Evolutionary conservation across 2,797 vertebrate genomes (phyloP), one percentile per base, ranked within the genome.

Genomic region (Lutra lutra): DNA sequence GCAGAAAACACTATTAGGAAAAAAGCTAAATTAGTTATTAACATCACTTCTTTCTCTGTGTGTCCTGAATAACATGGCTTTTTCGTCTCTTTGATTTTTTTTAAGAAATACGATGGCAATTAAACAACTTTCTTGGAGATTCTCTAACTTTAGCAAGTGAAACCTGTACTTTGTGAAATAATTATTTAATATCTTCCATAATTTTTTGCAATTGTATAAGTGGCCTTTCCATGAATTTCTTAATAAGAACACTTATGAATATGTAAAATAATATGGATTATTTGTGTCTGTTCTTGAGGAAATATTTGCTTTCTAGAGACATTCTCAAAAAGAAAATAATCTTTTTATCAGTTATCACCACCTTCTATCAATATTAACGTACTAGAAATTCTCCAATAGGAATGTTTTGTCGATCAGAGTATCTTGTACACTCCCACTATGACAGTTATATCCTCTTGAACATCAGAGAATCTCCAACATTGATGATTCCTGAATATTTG

Each of bases 271-370:
- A 77, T 32, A 79, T 13, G 20, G 21, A 35, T 78, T 78, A 64
- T 56, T 83, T 75, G 70, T 3, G 18, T 46, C 7, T 14, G 7
- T 73, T 72, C 58, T 83, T 62, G 20, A 70, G 27, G 89, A 85
- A 92, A 82, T 66, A 79, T 85, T 93, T 93, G 54, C 25, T 84
- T 95, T 92, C 35, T 85, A 75, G 87, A 90, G 18, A 13, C 27
- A 48, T 77, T 86, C 18, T 85, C 11, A 48, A 43, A 48, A 40
- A 83, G 20, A 62, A 83, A 75, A 46, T 40, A 1, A 48, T 75
- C 35, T 91, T n/a, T n/a, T n/a, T n/a, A n/a, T n/a, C 0, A 60
- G 32, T 56, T 62, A 78, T 29, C 5, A 25, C 68, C n/a, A 35
- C 0, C 23, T 64, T 73, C 17, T 51, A 27, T 94, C 20, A 78